Percentiles rank a stretch among this genome's conserved stretches.
phyloP scores from a whole-genome alignment of 1,140 invertebrate genomes.

The Dufourea novaeangliae region DNA sequence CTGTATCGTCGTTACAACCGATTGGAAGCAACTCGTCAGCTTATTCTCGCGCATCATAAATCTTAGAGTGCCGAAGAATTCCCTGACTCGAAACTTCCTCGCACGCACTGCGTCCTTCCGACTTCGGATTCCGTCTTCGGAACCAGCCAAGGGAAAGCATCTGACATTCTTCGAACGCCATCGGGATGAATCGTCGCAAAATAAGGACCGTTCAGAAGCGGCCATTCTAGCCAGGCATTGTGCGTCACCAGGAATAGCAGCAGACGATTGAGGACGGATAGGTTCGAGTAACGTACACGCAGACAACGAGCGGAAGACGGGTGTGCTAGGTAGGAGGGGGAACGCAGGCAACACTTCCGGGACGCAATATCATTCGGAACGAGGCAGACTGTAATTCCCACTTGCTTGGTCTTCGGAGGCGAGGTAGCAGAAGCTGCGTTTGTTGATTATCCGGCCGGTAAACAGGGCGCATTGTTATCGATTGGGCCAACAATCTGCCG shows the following conservation, averaged over 20 bases:
- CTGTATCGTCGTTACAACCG: too few species aligned
- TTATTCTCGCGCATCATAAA: not conserved
- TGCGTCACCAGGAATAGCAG: not conserved
- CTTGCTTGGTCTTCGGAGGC: constrained; percentile 67
- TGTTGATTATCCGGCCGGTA: constrained; percentile 76
- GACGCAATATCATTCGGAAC: constrained; percentile 63
- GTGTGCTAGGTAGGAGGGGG: not conserved
- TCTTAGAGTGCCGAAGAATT: not conserved
- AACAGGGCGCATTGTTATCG: constrained; percentile 77
- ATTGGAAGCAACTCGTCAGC: not conserved
- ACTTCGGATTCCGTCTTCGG: not conserved
- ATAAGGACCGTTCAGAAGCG: not conserved
- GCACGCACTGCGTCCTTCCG: not conserved
- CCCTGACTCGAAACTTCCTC: not conserved
- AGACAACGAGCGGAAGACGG: too few species aligned
- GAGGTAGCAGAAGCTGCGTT: constrained; percentile 64
- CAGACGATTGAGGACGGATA: not conserved
- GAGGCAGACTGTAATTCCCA: constrained; percentile 66
- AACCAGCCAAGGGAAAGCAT: not conserved
- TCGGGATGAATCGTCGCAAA: constrained; percentile 1
- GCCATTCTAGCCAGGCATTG: not conserved
- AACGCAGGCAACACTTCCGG: constrained; percentile 55
- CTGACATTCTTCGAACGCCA: not conserved
- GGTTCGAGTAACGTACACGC: too few species aligned
- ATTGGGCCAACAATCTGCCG: constrained; percentile 76